Evolutionary conservation across 2,113 vertebrate genomes (phyloP).

Genomic region (Thamnophis sirtalis): DNA sequence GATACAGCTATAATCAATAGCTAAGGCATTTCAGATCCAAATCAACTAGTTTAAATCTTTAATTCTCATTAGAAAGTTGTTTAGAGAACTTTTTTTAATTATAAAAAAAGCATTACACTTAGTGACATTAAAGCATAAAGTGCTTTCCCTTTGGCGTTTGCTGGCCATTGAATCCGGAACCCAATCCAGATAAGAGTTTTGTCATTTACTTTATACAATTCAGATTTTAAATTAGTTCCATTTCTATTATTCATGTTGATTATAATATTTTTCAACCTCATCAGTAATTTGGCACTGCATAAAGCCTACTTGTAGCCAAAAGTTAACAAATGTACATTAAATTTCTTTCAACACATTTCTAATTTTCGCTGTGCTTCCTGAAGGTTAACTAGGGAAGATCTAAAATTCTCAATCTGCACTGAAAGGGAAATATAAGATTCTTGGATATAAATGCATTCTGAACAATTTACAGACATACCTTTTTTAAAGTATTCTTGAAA

Average conservation of each 20-base stretch:
- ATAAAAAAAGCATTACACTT: background rate
- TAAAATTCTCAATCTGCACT: background rate
- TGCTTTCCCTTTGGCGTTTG: background rate
- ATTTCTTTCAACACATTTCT: background rate
- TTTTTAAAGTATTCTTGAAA: background rate
- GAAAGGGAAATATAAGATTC: background rate
- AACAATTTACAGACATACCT: background rate
- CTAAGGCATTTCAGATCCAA: background rate
- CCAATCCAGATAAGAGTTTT: background rate
- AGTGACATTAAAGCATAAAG: background rate
- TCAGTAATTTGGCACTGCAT: constrained; percentile 2
- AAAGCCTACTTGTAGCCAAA: background rate
- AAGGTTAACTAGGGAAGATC: background rate
- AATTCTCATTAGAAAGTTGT: background rate
- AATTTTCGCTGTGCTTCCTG: background rate
- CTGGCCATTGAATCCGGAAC: background rate
- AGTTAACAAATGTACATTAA: background rate
- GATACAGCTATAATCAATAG: background rate
- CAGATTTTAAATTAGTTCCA: background rate
- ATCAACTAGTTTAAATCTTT: background rate
- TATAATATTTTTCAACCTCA: background rate
- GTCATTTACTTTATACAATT: background rate
- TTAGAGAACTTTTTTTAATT: background rate
- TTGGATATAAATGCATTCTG: background rate
- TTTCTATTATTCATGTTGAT: background rate